phyloP scores from a whole-genome alignment of 1,140 invertebrate genomes.

The Pachyrhynchus sulphureomaculatus region DNA sequence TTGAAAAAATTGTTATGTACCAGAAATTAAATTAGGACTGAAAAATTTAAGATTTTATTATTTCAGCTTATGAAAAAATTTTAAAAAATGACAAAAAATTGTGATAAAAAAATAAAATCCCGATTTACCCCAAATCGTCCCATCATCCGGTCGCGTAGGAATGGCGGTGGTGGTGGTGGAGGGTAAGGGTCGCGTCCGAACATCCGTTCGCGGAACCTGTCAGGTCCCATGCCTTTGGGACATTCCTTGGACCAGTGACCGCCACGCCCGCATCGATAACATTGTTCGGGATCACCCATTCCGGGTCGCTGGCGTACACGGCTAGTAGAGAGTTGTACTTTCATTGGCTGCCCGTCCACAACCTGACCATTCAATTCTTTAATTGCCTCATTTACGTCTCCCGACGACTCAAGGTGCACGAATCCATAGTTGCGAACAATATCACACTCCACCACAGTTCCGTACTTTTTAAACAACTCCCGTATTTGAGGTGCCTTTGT shows the following conservation, averaged over 20 bases:
- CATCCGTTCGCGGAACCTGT: conserved; percentile 78
- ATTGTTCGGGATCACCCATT: conserved; percentile 93
- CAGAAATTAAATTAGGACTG: too few relatives aligned
- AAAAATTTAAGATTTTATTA: too few relatives aligned
- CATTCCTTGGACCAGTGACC: conserved; percentile 96
- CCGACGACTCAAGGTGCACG: conserved; percentile 81
- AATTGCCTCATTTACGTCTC: conserved; percentile 81
- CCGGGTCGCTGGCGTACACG: conserved; percentile 88
- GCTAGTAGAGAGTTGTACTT: conserved; percentile 88
- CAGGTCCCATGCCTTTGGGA: conserved; percentile 74
- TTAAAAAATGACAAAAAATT: too few relatives aligned
- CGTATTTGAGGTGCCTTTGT: conserved; percentile 85
- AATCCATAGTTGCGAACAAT: conserved; percentile 91
- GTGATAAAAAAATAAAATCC: conserved; percentile 15
- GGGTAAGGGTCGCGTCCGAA: conserved; percentile 81
- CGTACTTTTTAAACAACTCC: conserved; percentile 83
- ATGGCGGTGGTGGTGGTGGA: conserved; percentile 80
- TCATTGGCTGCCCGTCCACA: conserved; percentile 83
- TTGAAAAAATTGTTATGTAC: too few relatives aligned
- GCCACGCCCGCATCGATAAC: conserved; percentile 89
- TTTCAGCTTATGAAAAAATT: too few relatives aligned
- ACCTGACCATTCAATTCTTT: conserved; percentile 83
- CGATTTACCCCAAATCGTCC: conserved; percentile 75
- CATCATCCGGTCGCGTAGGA: conserved; percentile 83
- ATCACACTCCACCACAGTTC: conserved; percentile 87